A percentile compares a stretch with the other conserved stretches of the same genome.
Conservation (phyloP, 2,113 vertebrate genomes). For the Lycocorax pyrrhopterus region DNA sequence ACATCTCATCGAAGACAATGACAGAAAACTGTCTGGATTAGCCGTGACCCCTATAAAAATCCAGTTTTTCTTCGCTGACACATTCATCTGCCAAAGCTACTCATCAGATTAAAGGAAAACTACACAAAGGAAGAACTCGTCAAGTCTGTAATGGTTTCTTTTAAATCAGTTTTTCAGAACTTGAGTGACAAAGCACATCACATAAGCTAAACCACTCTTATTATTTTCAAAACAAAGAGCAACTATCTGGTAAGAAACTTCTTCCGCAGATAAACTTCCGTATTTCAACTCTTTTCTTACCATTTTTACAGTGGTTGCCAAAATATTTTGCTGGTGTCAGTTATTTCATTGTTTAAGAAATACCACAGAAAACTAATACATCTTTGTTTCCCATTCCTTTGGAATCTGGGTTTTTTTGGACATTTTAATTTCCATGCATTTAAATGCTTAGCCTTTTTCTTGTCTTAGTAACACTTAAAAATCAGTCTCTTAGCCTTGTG, state of each 20-base stretch:
- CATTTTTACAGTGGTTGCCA: not conserved
- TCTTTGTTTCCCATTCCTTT: not conserved
- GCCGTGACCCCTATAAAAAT: not conserved
- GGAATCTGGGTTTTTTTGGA: not conserved
- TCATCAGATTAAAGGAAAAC: constrained; percentile 24
- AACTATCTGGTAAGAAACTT: constrained; percentile 23
- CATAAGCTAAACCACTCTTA: not conserved
- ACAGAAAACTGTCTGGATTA: not conserved
- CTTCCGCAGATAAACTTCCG: constrained; percentile 1
- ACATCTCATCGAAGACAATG: accelerated
- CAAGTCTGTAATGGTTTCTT: not conserved
- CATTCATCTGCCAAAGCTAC: not conserved
- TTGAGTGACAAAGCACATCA: constrained; percentile 6
- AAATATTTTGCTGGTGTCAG: constrained; percentile 11
- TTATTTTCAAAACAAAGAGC: constrained; percentile 57
- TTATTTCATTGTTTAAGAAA: not conserved
- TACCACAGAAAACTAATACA: not conserved
- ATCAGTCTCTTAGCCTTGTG: not conserved
- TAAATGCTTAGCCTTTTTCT: not conserved
- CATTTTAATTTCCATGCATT: not conserved
- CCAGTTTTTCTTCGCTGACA: not conserved
- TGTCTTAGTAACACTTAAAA: not conserved
- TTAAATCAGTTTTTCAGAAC: constrained; percentile 22
- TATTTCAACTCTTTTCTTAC: not conserved
- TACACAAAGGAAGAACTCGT: not conserved